phyloP scores from a whole-genome alignment of 2,888 invertebrate genomes.

The Perizoma flavofasciatum region DNA sequence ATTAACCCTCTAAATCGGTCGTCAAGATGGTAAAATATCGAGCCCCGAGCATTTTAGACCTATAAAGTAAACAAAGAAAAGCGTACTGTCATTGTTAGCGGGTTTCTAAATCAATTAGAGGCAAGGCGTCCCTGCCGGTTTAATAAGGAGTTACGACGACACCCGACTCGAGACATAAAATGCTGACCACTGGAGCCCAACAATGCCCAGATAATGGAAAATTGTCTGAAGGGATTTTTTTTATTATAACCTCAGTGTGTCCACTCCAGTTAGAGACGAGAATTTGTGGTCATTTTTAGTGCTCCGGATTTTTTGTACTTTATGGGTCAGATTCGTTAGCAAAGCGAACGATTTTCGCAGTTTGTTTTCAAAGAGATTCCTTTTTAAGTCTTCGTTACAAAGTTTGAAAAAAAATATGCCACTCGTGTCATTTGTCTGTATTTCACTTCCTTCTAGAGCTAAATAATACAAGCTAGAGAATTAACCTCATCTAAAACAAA shows the following conservation, averaged over 20 bases:
- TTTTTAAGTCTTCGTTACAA: slow-evolving; percentile 6
- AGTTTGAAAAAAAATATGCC: too few relatives aligned
- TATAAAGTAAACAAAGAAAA: slow-evolving; percentile 60
- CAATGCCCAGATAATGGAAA: slow-evolving; percentile 79
- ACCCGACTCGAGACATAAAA: slow-evolving; percentile 65
- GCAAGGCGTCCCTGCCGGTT: slow-evolving; percentile 68
- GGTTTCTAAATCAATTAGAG: slow-evolving; percentile 79
- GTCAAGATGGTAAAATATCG: slow-evolving; percentile 12
- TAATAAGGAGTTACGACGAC: slow-evolving; percentile 79
- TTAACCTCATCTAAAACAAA: too few relatives aligned
- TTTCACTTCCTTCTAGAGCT: too few relatives aligned
- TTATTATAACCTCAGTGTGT: slow-evolving; percentile 66
- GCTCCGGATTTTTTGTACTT: slow-evolving; percentile 65
- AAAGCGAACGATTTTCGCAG: slow-evolving; percentile 10
- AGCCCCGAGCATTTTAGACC: slow-evolving; percentile 40
- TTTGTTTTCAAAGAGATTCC: slow-evolving; percentile 21
- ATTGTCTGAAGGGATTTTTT: slow-evolving; percentile 76
- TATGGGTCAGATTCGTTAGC: slow-evolving; percentile 30
- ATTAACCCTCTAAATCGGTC: background rate
- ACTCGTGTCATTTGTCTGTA: too few relatives aligned
- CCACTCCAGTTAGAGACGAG: slow-evolving; percentile 45
- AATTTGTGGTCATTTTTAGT: slow-evolving; percentile 59
- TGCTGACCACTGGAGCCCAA: slow-evolving; percentile 69
- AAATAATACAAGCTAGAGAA: too few relatives aligned
- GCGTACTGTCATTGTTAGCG: slow-evolving; percentile 55